Conservation (phyloP, 2,888 invertebrate genomes). For the Leptura quadrifasciata region DNA sequence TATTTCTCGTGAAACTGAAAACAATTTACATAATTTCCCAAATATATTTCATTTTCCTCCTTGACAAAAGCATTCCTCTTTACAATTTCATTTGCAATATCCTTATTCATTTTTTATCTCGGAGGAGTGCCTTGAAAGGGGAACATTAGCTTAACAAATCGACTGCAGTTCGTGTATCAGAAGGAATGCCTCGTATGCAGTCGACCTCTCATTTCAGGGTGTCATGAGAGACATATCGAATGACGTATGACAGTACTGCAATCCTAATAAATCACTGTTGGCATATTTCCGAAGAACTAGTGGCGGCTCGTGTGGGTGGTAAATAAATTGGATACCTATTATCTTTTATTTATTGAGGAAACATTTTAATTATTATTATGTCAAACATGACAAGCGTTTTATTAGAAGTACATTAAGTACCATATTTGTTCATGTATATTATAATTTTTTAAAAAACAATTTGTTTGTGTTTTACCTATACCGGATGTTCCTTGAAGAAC, state of each 20-base stretch:
- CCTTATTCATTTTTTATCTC: conserved; percentile 29
- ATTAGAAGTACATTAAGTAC: no score
- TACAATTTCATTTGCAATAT: conserved; percentile 17
- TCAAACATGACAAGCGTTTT: not conserved
- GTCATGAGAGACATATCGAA: conserved; percentile 42
- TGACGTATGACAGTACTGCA: conserved; percentile 42
- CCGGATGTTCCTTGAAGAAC: no score
- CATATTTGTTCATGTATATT: no score
- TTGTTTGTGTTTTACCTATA: no score
- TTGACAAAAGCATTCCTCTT: conserved; percentile 18
- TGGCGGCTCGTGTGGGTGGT: conserved; percentile 9
- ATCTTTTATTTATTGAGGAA: not conserved
- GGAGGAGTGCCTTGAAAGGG: conserved; percentile 12
- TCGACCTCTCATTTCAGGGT: conserved; percentile 39
- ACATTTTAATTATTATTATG: not conserved
- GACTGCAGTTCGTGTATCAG: conserved; percentile 33
- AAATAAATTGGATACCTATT: not conserved
- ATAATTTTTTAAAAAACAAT: no score
- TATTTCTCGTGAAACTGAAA: not conserved
- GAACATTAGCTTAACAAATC: conserved; percentile 41
- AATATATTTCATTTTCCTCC: conserved; percentile 14
- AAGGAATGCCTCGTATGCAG: conserved; percentile 40
- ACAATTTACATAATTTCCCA: not conserved
- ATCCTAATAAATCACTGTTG: conserved; percentile 41
- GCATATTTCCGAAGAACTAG: conserved; percentile 31